Base-by-base conservation (phyloP, 1,140 invertebrate genomes). In the Drosophila murphyi region DNA sequence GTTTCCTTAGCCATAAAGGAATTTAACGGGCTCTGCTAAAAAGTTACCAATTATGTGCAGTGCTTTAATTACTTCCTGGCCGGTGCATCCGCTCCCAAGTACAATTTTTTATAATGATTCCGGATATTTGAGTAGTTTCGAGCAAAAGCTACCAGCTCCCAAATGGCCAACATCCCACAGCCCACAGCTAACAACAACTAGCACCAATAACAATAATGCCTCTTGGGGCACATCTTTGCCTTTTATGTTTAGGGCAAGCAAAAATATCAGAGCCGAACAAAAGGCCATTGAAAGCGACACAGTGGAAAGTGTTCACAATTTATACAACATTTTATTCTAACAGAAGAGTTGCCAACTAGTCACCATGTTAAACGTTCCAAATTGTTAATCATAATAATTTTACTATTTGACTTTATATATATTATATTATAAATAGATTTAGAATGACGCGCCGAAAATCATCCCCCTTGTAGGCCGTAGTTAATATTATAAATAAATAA, bases 51-150 rank as follows among this genome's bases (percentile, higher is more conserved):
- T 89, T 89, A 89, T 89, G 81, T 78, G 87, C 69, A 78, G 71
- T 54, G 61, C 70, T 79, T 75, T 89, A 89, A 89, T 89, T 89
- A 79, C 85, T 89, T 89, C 85, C 80, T 89, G 72, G 63, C 70
- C 80, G 76, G 55, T 74, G 69, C 85, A 77, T 77, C 74, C 77
- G 75, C 65, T 72, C 29, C 41, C 71, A 54, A 78, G 63, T 73
- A 81, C 56, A 85, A 89, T 89, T 83, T 89, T 89, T 89, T 85
- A 89, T 89, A 89, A 89, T 89, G 85, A 81, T 89, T 76, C 85
- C 85, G 85, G 85, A 89, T 89, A 89, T 89, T 89, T 89, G 76
- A 89, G 85, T 89, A 89, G 83, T 89, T 88, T 78, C 72, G 73
- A 77, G 80, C 80, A 78, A 69, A 89, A 88, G 83, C 83, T 85